Conservation (phyloP, 2,797 vertebrate species). For the Rhyacichthys aspro region DNA sequence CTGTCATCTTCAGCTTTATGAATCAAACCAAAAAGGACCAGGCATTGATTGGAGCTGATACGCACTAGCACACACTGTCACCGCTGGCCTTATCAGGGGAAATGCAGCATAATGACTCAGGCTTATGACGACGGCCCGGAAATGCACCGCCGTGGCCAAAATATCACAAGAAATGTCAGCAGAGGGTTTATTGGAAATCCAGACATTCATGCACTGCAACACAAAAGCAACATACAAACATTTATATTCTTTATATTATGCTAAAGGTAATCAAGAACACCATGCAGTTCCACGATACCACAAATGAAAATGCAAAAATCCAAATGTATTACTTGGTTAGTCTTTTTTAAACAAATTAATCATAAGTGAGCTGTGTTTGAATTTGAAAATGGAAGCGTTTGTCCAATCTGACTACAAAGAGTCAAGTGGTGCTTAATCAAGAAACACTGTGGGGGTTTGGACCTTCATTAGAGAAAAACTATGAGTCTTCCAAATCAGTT, state of each 20-base stretch:
- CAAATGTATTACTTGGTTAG: too few species aligned
- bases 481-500: constrained; percentile 28
- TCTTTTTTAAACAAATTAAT: neutral
- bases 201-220: constrained; percentile 1
- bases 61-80: constrained; percentile 19
- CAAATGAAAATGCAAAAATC: neutral
- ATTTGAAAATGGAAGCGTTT: too few species aligned
- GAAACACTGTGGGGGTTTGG: constrained; percentile 34
- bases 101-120: constrained; percentile 17
- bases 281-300: neutral
- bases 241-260: too few species aligned
- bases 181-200: neutral
- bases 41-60: constrained; percentile 30
- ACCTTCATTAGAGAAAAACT: constrained; percentile 31
- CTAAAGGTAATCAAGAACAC: neutral
- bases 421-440: constrained; percentile 25
- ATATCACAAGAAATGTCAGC: constrained; percentile 15
- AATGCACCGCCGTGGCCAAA: constrained; percentile 6
- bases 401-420: constrained; percentile 22
- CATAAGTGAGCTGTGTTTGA: too few species aligned
- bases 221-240: neutral
- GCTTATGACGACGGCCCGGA: constrained; percentile 12
- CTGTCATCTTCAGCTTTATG: too few species aligned
- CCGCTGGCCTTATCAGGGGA: constrained; percentile 34
- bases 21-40: constrained; percentile 22